Evolutionary conservation across 1,140 invertebrate species (phyloP), one percentile per base, ranked within the genome.

Genomic region (Sycophila sp.): DNA sequence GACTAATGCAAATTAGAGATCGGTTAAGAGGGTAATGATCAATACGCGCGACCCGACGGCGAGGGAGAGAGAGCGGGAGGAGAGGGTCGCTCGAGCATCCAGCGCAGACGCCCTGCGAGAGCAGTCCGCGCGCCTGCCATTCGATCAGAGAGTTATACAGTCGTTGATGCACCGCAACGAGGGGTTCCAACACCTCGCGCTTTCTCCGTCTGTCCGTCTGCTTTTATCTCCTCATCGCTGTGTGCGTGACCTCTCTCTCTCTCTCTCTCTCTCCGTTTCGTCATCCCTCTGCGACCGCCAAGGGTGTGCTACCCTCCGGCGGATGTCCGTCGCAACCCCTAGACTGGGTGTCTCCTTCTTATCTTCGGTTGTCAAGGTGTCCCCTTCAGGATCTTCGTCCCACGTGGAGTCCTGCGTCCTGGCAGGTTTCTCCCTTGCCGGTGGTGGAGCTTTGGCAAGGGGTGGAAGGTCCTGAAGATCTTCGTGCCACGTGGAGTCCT

Each of bases 1-100:
- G 1, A 36, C 76, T 79, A 79, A 83, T 84, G 79, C 72, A 82
- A 86, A 84, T 86, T 81, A 83, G 76, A 83, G 81, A 85, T 85
- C 80, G 80, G 79, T 84, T 83, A 79, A 85, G 77, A 85, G 80
- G 79, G 83, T 85, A 85, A 86, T 86, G 82, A 86, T 86, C 84
- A 86, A 86, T 86, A 86, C 74, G 22, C 26, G 32, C 8, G 1
- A 10, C 8, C 11, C 19, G 36, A 62, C 55, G 38, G 24, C 30
- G 32, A 49, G 13, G 7, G 32, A 30, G 53, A 32, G 26, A 40
- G 45, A 4, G 73, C 68, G 74, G 47, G n/a, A 74, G 74, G 42
- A n/a, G n/a, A n/a, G n/a, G n/a, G n/a, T n/a, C n/a, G n/a, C n/a
- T n/a, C n/a, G n/a, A n/a, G 69, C 53, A 66, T 34, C n/a, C 55